Conservation (phyloP, 2,888 invertebrate genomes). For the Athrips mouffetella region DNA sequence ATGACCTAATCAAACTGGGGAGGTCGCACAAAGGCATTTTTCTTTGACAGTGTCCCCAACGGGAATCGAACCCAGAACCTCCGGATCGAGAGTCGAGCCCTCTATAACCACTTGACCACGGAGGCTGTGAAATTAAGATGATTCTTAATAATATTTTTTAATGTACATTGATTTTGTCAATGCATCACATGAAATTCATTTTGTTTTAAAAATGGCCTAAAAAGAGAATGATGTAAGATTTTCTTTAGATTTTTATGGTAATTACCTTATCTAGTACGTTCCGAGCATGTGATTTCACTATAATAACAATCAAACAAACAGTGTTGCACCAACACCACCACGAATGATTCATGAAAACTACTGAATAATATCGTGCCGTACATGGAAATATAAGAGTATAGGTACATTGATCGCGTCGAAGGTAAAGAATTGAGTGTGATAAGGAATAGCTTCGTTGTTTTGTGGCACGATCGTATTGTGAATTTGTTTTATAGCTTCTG, state of each 20-base stretch:
- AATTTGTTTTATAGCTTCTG: not conserved
- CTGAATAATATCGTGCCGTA: slow-evolving; percentile 18
- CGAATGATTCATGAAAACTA: slow-evolving; percentile 39
- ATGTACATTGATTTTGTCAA: too few relatives aligned
- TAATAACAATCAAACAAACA: not conserved
- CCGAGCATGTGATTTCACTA: not conserved
- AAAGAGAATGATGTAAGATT: too few relatives aligned
- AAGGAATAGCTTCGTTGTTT: slow-evolving; percentile 21
- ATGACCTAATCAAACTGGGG: too few relatives aligned
- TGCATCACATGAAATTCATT: too few relatives aligned
- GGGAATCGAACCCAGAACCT: too few relatives aligned
- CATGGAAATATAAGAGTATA: slow-evolving; percentile 22
- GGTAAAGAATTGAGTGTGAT: slow-evolving; percentile 26
- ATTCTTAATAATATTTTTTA: too few relatives aligned
- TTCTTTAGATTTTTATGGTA: not conserved
- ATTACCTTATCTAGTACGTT: not conserved
- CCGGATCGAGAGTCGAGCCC: too few relatives aligned
- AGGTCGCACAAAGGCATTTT: too few relatives aligned
- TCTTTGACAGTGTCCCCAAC: too few relatives aligned
- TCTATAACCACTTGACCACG: too few relatives aligned
- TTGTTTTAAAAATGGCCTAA: too few relatives aligned
- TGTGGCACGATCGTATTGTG: slow-evolving; percentile 13
- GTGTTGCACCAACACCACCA: slow-evolving; percentile 19
- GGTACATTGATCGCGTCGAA: slow-evolving; percentile 22
- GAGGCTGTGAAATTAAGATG: too few relatives aligned